Evolutionary conservation across 2,888 invertebrate genomes (phyloP).

Genomic region (Spicauda simplicius): DNA sequence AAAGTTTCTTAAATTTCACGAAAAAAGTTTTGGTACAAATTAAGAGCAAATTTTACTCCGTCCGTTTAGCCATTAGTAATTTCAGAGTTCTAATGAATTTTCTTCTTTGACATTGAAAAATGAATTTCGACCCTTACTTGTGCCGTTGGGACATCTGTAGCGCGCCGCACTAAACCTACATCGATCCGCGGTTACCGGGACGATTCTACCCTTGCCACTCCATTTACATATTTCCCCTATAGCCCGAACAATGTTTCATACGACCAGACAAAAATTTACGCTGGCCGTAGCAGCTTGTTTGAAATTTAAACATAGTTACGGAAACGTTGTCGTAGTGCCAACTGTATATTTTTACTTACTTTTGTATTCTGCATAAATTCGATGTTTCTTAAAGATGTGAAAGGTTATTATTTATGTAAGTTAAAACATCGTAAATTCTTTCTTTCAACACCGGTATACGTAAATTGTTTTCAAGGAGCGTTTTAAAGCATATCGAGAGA

Average conservation of each 20-base stretch:
- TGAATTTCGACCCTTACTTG: conserved; percentile 76
- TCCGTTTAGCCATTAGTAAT: conserved; percentile 84
- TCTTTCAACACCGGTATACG: conserved; percentile 17
- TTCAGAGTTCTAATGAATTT: conserved; percentile 85
- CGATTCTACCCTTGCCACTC: conserved; percentile 48
- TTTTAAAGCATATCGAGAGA: conserved; percentile 56
- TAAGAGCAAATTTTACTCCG: conserved; percentile 83
- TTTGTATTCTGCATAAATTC: conserved; percentile 6
- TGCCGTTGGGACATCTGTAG: conserved; percentile 66
- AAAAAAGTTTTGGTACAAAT: conserved; percentile 82
- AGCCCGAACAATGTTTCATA: conserved; percentile 35
- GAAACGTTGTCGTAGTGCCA: conserved; percentile 13
- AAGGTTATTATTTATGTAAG: conserved; percentile 7
- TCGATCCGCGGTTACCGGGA: conserved; percentile 58
- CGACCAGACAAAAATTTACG: conserved; percentile 33
- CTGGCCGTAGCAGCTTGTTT: conserved; percentile 20
- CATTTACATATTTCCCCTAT: conserved; percentile 46
- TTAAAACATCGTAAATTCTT: conserved; percentile 23
- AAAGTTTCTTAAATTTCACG: conserved; percentile 75
- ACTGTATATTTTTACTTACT: conserved; percentile 17
- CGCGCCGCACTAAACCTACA: conserved; percentile 55
- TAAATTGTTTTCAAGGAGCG: conserved; percentile 53
- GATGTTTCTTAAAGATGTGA: conserved; percentile 6
- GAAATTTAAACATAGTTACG: conserved; percentile 27
- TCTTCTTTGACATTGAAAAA: conserved; percentile 83